Evolutionary conservation across 2,113 vertebrate species (phyloP).

Genomic region (Peucedramus taeniatus): DNA sequence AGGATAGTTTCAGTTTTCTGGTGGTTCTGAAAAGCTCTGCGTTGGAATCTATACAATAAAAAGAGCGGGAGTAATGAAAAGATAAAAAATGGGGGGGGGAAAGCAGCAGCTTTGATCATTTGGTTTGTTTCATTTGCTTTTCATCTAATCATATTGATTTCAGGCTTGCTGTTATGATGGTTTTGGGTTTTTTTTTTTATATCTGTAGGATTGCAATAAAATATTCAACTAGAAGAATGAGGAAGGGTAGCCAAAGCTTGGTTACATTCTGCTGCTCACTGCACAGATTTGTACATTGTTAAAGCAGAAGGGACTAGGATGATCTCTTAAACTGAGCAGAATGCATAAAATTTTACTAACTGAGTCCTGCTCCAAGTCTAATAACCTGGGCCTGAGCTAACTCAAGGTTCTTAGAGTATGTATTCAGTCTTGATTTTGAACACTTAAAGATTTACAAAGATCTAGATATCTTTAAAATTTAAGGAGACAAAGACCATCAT

Average conservation of each 20-base stretch:
- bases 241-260: background rate
- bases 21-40: background rate
- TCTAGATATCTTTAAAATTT: background rate
- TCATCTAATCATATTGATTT: background rate
- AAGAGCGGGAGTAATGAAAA: background rate
- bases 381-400: background rate
- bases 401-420: background rate
- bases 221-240: background rate
- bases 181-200: background rate
- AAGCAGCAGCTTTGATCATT: background rate
- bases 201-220: background rate
- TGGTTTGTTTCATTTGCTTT: background rate
- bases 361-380: background rate
- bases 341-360: background rate
- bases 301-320: background rate
- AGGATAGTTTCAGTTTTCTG: background rate
- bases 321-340: background rate
- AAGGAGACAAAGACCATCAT: background rate
- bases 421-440: background rate
- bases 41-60: background rate
- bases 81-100: rapidly evolving
- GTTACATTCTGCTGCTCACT: background rate
- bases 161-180: background rate
- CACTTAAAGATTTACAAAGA: background rate
- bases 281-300: background rate